Evolutionary conservation across 2,888 invertebrate species (phyloP).

Genomic region (Pseudoips prasinana): DNA sequence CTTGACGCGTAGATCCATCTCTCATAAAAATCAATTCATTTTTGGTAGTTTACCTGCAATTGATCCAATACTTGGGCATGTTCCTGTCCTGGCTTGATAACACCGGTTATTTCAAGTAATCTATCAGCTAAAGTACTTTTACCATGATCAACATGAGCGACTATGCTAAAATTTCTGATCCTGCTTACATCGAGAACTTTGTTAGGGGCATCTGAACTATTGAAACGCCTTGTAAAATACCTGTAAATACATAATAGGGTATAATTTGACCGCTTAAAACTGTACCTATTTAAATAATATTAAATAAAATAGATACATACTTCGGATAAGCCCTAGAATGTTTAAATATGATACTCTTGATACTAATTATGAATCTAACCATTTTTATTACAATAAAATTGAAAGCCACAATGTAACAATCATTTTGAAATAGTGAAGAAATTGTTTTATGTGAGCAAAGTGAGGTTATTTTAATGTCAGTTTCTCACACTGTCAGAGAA

Average conservation of each 20-base stretch:
- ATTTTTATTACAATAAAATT: constrained; percentile 14
- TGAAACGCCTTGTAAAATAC: constrained; percentile 36
- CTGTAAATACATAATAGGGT: constrained; percentile 27
- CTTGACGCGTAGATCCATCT: no score
- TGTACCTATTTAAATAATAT: constrained; percentile 1
- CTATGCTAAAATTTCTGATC: constrained; percentile 97
- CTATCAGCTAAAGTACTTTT: constrained; percentile 98
- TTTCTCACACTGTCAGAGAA: not conserved
- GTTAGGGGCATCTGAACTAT: constrained; percentile 40
- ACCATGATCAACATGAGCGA: constrained; percentile 99
- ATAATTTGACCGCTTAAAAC: constrained; percentile 13
- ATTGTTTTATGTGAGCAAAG: no score
- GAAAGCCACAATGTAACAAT: not conserved
- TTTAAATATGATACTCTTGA: constrained; percentile 12
- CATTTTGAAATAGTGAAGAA: no score
- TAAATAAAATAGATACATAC: constrained; percentile 4
- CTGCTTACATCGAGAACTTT: constrained; percentile 47
- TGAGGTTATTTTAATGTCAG: not conserved
- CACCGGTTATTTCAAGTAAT: constrained; percentile 95
- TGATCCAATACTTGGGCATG: constrained; percentile 89
- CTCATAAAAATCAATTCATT: no score
- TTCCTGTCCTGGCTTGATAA: constrained; percentile 84
- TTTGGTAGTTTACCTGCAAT: constrained; percentile 79
- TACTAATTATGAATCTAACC: constrained; percentile 20
- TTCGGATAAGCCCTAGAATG: constrained; percentile 13